Conservation (phyloP, 2,888 invertebrate genomes). For the Eilema sororculum region DNA sequence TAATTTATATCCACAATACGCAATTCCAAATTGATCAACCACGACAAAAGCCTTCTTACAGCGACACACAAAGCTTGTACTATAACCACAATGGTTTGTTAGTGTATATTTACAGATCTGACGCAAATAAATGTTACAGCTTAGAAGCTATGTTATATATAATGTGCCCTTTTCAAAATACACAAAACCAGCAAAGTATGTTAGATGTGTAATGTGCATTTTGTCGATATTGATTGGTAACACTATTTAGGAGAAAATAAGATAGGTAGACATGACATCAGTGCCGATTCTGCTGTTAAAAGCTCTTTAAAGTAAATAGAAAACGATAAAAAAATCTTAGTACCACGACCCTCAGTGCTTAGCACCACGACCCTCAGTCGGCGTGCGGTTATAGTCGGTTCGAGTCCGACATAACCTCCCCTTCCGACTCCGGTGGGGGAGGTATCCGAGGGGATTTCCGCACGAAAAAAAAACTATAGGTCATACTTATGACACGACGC, state of each 20-base stretch:
- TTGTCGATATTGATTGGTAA: conserved; percentile 15
- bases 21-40: conserved; percentile 85
- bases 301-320: no score
- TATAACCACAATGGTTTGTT: conserved; percentile 79
- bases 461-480: no score
- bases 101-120: conserved; percentile 79
- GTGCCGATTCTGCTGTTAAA: background rate
- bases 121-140: conserved; percentile 59
- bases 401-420: no score
- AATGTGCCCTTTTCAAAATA: conserved; percentile 45
- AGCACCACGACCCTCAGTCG: no score
- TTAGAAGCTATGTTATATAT: conserved; percentile 45
- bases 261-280: no score
- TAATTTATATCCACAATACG: conserved; percentile 69
- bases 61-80: conserved; percentile 80
- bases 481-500: no score
- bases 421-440: no score
- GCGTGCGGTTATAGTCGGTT: no score
- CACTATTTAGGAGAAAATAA: background rate
- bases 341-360: no score
- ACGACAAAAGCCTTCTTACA: conserved; percentile 72
- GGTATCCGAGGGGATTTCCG: no score
- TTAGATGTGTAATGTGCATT: conserved; percentile 18
- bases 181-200: conserved; percentile 2
- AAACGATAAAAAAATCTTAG: no score